A percentile compares a stretch with the other conserved stretches of the same genome.
Evolutionary conservation across 2,797 vertebrate genomes (phyloP).

Genomic region (Spatula versicolor): DNA sequence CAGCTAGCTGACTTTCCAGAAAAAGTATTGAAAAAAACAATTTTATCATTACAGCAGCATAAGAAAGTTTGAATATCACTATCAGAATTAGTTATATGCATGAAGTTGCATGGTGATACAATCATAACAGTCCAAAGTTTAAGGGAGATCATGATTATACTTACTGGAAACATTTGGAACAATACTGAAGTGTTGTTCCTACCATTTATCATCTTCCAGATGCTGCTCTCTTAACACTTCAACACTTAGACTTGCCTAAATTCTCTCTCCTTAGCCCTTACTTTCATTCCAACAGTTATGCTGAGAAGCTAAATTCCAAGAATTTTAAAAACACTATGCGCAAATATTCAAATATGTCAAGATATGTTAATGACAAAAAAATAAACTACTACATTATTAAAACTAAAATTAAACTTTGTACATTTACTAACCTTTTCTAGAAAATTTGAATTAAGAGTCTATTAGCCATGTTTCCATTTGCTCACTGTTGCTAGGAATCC

Average conservation of each 20-base stretch:
- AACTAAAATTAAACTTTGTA: not conserved
- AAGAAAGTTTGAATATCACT: not conserved
- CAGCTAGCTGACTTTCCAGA: not conserved
- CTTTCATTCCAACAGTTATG: not conserved
- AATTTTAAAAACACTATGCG: too few species aligned
- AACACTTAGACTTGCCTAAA: not conserved
- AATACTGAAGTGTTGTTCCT: not conserved
- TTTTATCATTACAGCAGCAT: not conserved
- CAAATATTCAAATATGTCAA: not conserved
- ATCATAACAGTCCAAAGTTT: not conserved
- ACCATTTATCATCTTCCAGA: not conserved
- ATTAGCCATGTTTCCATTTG: not conserved
- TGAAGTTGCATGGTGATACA: not conserved
- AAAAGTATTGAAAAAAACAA: accelerated
- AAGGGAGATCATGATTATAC: accelerated
- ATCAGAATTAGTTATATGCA: too few species aligned
- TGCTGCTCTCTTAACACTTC: not conserved
- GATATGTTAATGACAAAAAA: not conserved
- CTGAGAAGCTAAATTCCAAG: not conserved
- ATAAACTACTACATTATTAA: not conserved
- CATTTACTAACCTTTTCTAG: not conserved
- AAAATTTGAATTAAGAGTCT: not conserved
- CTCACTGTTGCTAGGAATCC: not conserved
- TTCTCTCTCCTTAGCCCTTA: not conserved
- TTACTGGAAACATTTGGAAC: not conserved